Evolutionary conservation across 37 sponge, comb jelly and placozoan genomes (phyloP).

Genomic region (Cladorhizidae sp.): DNA sequence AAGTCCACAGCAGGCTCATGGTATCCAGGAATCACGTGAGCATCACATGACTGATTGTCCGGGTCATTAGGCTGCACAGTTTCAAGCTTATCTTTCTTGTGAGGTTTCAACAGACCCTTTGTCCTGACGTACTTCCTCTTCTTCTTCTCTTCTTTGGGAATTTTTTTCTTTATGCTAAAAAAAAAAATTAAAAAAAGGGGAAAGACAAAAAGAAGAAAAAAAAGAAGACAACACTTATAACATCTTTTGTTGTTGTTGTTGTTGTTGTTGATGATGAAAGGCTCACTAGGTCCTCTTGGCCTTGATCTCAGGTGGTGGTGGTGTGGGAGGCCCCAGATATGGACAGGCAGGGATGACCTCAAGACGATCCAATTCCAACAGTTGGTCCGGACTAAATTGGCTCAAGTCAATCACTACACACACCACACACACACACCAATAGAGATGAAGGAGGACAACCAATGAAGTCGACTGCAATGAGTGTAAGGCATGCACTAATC

Average conservation of each 20-base stretch:
- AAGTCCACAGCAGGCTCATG: too few relatives aligned
- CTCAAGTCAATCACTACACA: slow-evolving; percentile 62
- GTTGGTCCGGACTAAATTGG: slow-evolving; percentile 21
- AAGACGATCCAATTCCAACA: slow-evolving; percentile 17
- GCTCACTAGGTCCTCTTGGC: not conserved
- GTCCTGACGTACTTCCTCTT: slow-evolving; percentile 9
- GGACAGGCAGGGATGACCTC: slow-evolving; percentile 44
- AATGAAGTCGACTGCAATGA: too few relatives aligned
- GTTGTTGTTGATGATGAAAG: too few relatives aligned
- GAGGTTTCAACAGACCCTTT: not conserved
- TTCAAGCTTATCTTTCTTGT: not conserved
- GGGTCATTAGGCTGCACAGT: not conserved
- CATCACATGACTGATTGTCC: too few relatives aligned
- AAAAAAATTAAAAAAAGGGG: too few relatives aligned
- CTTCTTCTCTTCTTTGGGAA: slow-evolving; percentile 2
- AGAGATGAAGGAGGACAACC: too few relatives aligned
- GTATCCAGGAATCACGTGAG: too few relatives aligned
- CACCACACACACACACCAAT: not conserved
- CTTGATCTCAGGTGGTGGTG: not conserved
- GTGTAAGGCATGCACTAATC: too few relatives aligned
- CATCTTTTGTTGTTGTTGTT: too few relatives aligned
- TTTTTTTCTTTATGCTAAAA: not conserved
- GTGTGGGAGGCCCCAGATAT: slow-evolving; percentile 11
- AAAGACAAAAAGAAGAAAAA: too few relatives aligned
- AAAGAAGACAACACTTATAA: too few relatives aligned